Evolutionary conservation across 1,140 invertebrate species (phyloP).

Genomic region (Lepidurus couesii): DNA sequence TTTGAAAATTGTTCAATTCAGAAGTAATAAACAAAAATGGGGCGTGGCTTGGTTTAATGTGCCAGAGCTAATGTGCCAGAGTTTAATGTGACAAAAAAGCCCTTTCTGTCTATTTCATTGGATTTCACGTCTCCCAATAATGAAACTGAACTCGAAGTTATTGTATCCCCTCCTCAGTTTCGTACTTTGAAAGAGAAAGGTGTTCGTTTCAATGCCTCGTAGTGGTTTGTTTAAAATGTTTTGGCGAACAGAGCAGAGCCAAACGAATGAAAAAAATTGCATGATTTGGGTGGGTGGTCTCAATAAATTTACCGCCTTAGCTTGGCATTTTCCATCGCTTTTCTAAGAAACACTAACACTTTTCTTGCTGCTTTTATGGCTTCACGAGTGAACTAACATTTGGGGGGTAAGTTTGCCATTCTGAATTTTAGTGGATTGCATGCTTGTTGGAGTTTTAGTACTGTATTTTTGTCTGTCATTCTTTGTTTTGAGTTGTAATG

Average conservation of each 20-base stretch:
- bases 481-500: not conserved
- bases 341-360: slow-evolving; percentile 5
- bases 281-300: slow-evolving; percentile 6
- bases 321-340: not conserved
- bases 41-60: slow-evolving; percentile 14
- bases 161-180: not conserved
- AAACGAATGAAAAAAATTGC: not conserved
- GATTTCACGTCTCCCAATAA: not conserved
- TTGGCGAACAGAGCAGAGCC: not conserved
- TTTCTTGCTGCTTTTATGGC: slow-evolving; percentile 1
- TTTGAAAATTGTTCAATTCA: not conserved
- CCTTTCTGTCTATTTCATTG: not conserved
- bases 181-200: not conserved
- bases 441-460: not conserved
- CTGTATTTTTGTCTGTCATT: not conserved
- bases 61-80: not conserved
- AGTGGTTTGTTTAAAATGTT: not conserved
- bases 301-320: slow-evolving; percentile 4
- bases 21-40: not conserved
- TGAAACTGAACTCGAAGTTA: not conserved
- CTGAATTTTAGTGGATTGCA: not conserved
- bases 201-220: not conserved
- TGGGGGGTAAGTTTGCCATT: not conserved
- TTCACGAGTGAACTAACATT: not conserved
- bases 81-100: not conserved